Evolutionary conservation across 2,113 vertebrate species (phyloP), one percentile per base, ranked within the genome.

Genomic region (Lepus europaeus): DNA sequence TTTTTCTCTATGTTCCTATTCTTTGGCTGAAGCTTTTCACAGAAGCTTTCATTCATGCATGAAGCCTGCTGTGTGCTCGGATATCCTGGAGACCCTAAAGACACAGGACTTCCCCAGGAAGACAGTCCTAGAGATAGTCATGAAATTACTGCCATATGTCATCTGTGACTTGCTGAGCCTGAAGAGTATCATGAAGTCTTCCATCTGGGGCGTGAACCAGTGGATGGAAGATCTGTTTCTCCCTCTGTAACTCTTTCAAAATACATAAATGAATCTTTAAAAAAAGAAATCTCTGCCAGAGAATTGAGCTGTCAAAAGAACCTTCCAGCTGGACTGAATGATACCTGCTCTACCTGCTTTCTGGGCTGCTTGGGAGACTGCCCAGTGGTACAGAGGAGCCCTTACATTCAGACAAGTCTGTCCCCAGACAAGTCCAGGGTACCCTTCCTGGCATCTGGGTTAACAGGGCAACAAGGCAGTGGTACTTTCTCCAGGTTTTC

Each of bases 91-190:
- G 66, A 70, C 31, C 22, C 31, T 6, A 36, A 86, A 56, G 36
- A 31, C 17, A 6, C 27, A 51, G 81, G 51, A 68, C 3, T 68
- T 68, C 29, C 39, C 3, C 16, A 53, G 66, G n/a, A 85, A 85
- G 56, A 31, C 13, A 69, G 49, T 7, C n/a, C 31, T 17, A 53
- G 66, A 70, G 45, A 23, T 45, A 33, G 63, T 20, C 56, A 4
- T 6, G 8, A n/a, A 25, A 9, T 29, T 51, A 59, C 4, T 22
- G 45, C 2, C 1, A 22, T 4, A 9, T 0, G 19, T 2, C 4
- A 36, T 2, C 3, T 5, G 2, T 27, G 39, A 23, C 61, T 31
- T 25, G 63, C 79, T 12, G 29, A 29, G 6, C 10, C 8, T 0
- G 51, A 82, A 33, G 45, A 45, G 29, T 16, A 17, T 16, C n/a